Base-by-base conservation (phyloP, 2,888 invertebrate species). In the Rhagium mordax region DNA sequence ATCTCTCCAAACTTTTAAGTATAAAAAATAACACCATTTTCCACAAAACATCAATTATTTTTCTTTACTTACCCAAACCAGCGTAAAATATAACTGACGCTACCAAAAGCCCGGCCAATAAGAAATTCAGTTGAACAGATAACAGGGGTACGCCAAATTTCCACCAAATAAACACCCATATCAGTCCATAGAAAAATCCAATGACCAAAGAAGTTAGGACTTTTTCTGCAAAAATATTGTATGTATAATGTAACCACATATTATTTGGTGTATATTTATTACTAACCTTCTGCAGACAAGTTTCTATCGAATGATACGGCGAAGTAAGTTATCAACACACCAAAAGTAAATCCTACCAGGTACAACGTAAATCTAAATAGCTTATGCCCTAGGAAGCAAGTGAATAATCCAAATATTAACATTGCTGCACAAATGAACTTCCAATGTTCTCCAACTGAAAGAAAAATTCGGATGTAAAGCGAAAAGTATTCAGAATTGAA, bases 131-230 rank as follows among this genome's bases (percentile, higher is more conserved):
- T 20, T 91, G 84, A 6, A 93, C 91, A 10, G 93, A 90, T 24
- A 92, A 81, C 5, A 92, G 86, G 0, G 93, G 92, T 74, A 91
- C 89, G 2, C 92, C 92, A 79, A 89, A 90, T 77, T 89, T 89
- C 88, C 90, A 90, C 92, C 93, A 94, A 75, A 92, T 87, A 4
- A 90, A 81, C 49, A 92, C 81, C 91, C 92, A 93, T 55, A 91
- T 84, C 1, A 89, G 86, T 1, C 92, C 93, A 75, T 91, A 91
- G 70, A 91, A 86, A 55, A 91, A 71, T 13, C 93, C 93, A 57
- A 91, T 87, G 4, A 91, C 69, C 2, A 89, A 81, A 0, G 92
- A 89, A 13, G 90, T 88, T 0, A 88, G 85, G 16, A 91, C 81
- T 41, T 89, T 86, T 71, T 88, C 93, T 93, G 85, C 77, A 89